phyloP scores from a whole-genome alignment of 2,888 invertebrate species.

The Volucella inanis region DNA sequence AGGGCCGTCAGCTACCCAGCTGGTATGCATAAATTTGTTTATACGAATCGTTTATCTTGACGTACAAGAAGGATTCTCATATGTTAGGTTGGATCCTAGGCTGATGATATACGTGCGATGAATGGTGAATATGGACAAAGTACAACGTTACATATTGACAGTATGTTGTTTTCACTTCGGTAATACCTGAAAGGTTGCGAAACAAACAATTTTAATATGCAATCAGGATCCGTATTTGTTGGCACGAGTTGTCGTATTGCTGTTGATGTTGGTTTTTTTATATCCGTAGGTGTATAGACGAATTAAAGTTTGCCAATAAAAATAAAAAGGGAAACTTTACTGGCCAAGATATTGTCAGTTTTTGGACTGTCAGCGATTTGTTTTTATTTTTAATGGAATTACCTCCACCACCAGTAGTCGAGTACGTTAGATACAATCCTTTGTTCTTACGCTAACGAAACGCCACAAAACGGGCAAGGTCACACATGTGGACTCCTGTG shows the following conservation, averaged over 20 bases:
- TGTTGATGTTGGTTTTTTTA: too few relatives aligned
- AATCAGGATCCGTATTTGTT: constrained; percentile 14
- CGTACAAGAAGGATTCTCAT: not conserved
- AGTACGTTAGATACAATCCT: not conserved
- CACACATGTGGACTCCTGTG: not conserved
- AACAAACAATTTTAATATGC: constrained; percentile 35
- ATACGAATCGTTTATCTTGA: not conserved
- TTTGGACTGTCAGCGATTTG: not conserved
- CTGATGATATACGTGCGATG: constrained; percentile 52
- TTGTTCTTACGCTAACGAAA: not conserved
- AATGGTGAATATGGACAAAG: constrained; percentile 20
- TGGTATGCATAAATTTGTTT: too few relatives aligned
- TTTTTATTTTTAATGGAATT: not conserved
- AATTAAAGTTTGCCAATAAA: constrained; percentile 17
- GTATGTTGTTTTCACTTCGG: constrained; percentile 20
- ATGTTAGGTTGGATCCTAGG: not conserved
- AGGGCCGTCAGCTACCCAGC: not conserved
- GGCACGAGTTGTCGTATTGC: not conserved
- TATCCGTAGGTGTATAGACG: constrained; percentile 5
- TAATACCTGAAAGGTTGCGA: constrained; percentile 37
- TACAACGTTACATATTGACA: not conserved
- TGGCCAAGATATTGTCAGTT: not conserved
- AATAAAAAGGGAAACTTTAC: constrained; percentile 16
- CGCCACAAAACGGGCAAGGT: not conserved
- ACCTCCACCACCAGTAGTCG: not conserved